phyloP scores from a whole-genome alignment of 2,797 vertebrate genomes.

The Dromococcyx pavoninus region DNA sequence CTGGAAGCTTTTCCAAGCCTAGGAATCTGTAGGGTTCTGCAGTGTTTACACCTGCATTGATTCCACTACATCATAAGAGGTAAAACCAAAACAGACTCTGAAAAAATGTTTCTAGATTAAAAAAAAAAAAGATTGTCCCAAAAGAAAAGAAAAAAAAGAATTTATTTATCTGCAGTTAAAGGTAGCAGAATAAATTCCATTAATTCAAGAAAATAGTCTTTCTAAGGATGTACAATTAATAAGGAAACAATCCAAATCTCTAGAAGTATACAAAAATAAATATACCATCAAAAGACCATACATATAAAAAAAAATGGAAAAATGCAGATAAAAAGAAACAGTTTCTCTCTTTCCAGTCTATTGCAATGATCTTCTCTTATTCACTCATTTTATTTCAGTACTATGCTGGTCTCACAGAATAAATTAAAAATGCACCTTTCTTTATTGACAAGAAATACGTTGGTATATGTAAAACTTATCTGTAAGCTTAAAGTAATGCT shows the following conservation, averaged over 20 bases:
- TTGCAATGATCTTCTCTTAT: neutral
- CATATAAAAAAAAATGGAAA: neutral
- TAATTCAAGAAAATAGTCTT: neutral
- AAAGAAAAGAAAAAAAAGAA: rapidly evolving
- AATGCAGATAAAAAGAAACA: neutral
- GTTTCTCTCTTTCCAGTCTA: neutral
- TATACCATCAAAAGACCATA: neutral
- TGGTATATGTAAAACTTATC: neutral
- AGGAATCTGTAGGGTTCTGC: neutral
- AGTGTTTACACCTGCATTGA: neutral
- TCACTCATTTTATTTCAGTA: neutral
- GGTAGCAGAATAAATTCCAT: neutral
- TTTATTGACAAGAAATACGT: neutral
- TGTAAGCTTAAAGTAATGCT: neutral
- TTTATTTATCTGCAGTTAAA: neutral
- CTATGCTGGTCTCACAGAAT: neutral
- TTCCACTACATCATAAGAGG: neutral
- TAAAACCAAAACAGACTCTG: neutral
- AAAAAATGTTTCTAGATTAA: neutral
- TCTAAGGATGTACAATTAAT: neutral
- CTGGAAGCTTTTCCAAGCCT: neutral
- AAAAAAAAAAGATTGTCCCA: neutral
- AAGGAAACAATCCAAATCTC: neutral
- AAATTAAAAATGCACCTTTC: neutral
- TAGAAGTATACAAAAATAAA: neutral